Base-by-base conservation (phyloP, 2,113 vertebrate genomes). In the Platycercus adscitus region DNA sequence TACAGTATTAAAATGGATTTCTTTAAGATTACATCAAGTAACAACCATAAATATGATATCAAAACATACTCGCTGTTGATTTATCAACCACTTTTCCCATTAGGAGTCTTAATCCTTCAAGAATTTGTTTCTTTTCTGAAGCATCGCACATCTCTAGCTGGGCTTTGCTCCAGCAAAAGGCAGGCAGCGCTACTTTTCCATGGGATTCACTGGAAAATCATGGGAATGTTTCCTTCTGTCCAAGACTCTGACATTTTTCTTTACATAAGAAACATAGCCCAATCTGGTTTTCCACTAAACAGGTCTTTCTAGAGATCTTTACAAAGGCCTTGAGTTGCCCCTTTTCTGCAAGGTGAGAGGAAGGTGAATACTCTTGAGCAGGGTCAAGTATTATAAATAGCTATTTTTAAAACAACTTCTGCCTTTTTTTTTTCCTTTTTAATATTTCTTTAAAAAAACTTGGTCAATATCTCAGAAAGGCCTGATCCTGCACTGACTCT, bases 61-160 rank as follows among this genome's bases (percentile, higher is more conserved):
- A 63, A 92, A 75, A 50, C 41, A 35, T 6, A 12, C 29, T 55
- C 16, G 44, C 44, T 72, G 8, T 19, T 81, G 12, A 21, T 75
- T 81, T 65, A 44, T 65, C 82, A 86, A 65, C 25, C 14, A 15
- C 29, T 92, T 80, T 20, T 50, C 44, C 37, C 77, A 2, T 16
- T 11, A 33, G 70, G n/a, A 77, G 37, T 6, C 61, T 76, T 64
- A 69, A 70, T 33, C 39, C 70, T 64, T 55, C 31, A n/a, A 43
- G 16, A 78, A 35, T 73, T 92, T 37, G 9, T 52, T 89, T 69
- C 61, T 89, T 28, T 16, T 1, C 1, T 9, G 29, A 23, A 8
- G 20, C 5, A 9, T 26, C 1, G 1, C 5, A 1, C 18, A 28
- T 65, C 31, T 46, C 4, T 0, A 0, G 37, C 44, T 1, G 0